Evolutionary conservation across 2,113 vertebrate species (phyloP), one percentile per base, ranked within the genome.

Genomic region (Ptilonorhynchus violaceus): DNA sequence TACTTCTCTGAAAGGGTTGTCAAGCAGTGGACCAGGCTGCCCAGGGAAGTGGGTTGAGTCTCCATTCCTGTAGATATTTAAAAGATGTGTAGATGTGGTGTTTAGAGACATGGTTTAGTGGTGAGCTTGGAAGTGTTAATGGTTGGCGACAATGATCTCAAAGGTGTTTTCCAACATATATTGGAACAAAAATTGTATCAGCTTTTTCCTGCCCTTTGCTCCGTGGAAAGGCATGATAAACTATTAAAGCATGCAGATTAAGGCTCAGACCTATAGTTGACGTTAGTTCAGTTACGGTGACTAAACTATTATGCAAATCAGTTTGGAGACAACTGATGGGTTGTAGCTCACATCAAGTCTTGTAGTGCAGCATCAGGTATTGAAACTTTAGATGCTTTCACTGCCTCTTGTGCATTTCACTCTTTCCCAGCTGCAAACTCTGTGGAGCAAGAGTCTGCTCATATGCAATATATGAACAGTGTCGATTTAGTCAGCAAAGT

Each of bases 391-490:
- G 8, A 15, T 53, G 15, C 19, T 86, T 89, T 75, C 41, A 31
- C 20, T 53, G 24, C 24, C 12, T 62, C 7, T 79, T 42, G 37
- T 27, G 5, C 2, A 2, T 78, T 82, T 37, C 4, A 4, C 9
- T 52, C 15, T 23, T 73, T 85, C 16, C 19, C 15, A 30, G 21
- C 35, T 67, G n/a, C 4, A 55, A 70, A 52, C 13, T 39, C 8
- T 24, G 25, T 24, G 25, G 18, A 74, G 6, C 13, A 30, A 25
- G n/a, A 39, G 14, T 25, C 47, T 47, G n/a, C 16, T 95, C 2
- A 6, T 30, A 13, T 50, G 6, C 28, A 42, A 0, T 55, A 1
- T 46, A 46, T 37, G 13, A 85, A 1, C 15, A 12, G 8, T n/a
- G 7, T 73, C 27, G 37, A 0, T 62, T 58, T 41, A 55, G 15